Percentiles rank a stretch among this genome's conserved stretches.
Conservation (phyloP, 2,113 vertebrate species). For the human (Homo sapiens) region GRCh38 chr3:77232001-77232500, state of each 20-base stretch:
- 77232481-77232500: not conserved
- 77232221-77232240: not conserved
- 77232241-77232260: not conserved
- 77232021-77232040: not conserved
- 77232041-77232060: not conserved
- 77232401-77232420: not conserved
- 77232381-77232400: not conserved
- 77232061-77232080: not conserved
- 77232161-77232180: not conserved
- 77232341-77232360: not conserved
- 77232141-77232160: not conserved
- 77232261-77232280: not conserved
- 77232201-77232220: not conserved
- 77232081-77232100: not conserved
- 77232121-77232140: not conserved
- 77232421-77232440: not conserved
- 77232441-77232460: not conserved
- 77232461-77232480: not conserved
- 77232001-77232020: not conserved
- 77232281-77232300: not conserved
- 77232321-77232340: not conserved
- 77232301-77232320: not conserved
- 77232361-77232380: not conserved
- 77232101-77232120: not conserved
- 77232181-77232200: not conserved